phyloP scores from a whole-genome alignment of 2,888 invertebrate genomes.

The Mongoloraphidia duomilia region DNA sequence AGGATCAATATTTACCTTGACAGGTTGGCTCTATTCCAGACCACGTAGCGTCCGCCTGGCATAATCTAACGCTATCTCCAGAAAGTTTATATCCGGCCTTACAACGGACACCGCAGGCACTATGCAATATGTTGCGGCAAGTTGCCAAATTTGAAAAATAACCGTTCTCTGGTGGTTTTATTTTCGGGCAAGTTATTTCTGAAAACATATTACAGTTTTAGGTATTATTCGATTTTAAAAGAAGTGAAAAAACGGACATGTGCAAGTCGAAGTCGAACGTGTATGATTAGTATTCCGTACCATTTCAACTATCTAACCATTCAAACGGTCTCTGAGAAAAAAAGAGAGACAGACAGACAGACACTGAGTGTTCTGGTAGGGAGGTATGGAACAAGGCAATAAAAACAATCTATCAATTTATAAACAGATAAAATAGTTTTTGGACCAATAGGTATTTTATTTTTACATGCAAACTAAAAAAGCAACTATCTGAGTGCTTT shows the following conservation, averaged over 20 bases:
- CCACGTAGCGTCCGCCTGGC: slow-evolving; percentile 49
- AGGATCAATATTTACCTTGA: slow-evolving; percentile 32
- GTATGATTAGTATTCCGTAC: background rate
- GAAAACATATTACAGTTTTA: slow-evolving; percentile 6
- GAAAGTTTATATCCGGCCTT: slow-evolving; percentile 39
- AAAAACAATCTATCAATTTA: too few relatives aligned
- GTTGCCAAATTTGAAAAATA: slow-evolving; percentile 46
- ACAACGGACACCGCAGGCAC: slow-evolving; percentile 55
- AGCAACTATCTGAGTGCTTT: too few relatives aligned
- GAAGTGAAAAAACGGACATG: slow-evolving; percentile 6
- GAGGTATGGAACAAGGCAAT: too few relatives aligned
- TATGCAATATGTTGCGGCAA: slow-evolving; percentile 49
- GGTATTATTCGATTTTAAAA: background rate
- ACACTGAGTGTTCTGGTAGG: too few relatives aligned
- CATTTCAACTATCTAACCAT: background rate
- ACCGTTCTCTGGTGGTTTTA: slow-evolving; percentile 45
- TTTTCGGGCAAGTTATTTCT: slow-evolving; percentile 43
- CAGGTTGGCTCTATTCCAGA: slow-evolving; percentile 47
- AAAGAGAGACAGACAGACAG: too few relatives aligned
- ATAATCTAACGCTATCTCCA: slow-evolving; percentile 38
- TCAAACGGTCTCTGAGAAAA: background rate
- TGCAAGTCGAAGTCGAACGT: background rate
- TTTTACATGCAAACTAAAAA: too few relatives aligned
- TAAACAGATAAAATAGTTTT: too few relatives aligned
- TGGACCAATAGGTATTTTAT: too few relatives aligned